Evolutionary conservation across 2,113 vertebrate species (phyloP), one percentile per base, ranked within the genome.

Genomic region (Candoia aspera): DNA sequence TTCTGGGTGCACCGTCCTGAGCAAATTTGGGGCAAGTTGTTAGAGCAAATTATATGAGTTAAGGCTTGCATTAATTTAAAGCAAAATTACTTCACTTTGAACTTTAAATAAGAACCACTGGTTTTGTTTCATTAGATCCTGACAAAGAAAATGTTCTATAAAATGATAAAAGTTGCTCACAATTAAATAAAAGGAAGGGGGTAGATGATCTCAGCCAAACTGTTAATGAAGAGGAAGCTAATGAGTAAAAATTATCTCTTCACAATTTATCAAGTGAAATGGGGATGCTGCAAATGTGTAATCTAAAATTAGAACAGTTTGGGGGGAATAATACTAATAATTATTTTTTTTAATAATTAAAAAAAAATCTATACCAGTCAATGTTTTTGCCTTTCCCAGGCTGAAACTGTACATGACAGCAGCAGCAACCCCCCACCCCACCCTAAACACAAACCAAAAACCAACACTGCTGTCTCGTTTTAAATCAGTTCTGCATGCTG

Each of bases 241-340:
- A 84, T 89, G n/a, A 57, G 29, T 46, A 10, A 33, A 89, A 88
- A 92, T 92, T 84, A 89, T 89, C 87, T 84, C 68, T 84, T 92
- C 73, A 88, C 62, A 89, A 92, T 89, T 62, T 84, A 92, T 62
- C 87, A 89, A 89, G 42, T 84, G 73, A 89, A 88, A 92, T 84
- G 46, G 87, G 73, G 55, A 89, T 54, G 57, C 59, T 92, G 58
- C 73, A 92, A 92, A 89, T 89, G 87, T 88, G 87, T 84, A 62
- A 89, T 84, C 37, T 92, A 57, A 88, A 84, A 92, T 83, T 88
- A 84, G 33, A 68, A 84, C 58, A 84, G 87, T 89, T 92, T 88
- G 91, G 26, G 91, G 57, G 57, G 26, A 12, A 54, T 37, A 79
- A 79, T 42, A n/a, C 0, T 8, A 12, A 23, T 42, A 4, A n/a